Evolutionary conservation across 2,888 invertebrate genomes (phyloP).

Genomic region (Stenolophus ochropezus): DNA sequence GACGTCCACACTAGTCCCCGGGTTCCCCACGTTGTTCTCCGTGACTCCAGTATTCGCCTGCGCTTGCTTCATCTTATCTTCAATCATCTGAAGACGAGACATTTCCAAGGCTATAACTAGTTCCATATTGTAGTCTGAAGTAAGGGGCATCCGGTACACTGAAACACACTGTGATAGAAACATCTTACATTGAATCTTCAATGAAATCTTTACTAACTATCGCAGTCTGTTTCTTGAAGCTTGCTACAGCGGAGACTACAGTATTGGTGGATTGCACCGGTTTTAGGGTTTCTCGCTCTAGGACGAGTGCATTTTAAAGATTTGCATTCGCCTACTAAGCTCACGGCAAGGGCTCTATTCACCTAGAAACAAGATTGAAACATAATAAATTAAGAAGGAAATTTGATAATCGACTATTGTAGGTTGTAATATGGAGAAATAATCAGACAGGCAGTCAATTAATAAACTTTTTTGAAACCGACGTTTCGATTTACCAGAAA

Average conservation of each 20-base stretch:
- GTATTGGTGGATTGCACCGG: constrained; percentile 75
- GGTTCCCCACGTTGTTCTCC: constrained; percentile 66
- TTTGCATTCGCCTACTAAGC: constrained; percentile 71
- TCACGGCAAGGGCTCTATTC: constrained; percentile 69
- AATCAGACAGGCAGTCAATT: too few relatives aligned
- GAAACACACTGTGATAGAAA: constrained; percentile 50
- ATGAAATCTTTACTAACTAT: constrained; percentile 66
- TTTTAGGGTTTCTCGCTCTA: constrained; percentile 73
- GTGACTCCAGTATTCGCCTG: constrained; percentile 67
- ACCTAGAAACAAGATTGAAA: constrained; percentile 64
- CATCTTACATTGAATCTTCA: constrained; percentile 34
- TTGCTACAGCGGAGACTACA: constrained; percentile 75
- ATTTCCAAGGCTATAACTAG: constrained; percentile 80
- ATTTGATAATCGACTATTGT: too few relatives aligned
- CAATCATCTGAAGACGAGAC: constrained; percentile 80
- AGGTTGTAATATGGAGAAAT: too few relatives aligned
- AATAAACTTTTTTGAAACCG: too few relatives aligned
- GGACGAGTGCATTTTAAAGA: constrained; percentile 72
- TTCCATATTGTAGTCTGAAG: constrained; percentile 78
- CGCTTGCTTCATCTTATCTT: constrained; percentile 76
- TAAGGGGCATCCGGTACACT: constrained; percentile 66
- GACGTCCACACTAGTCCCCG: constrained; percentile 71
- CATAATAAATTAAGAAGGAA: too few relatives aligned
- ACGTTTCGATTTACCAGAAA: too few relatives aligned
- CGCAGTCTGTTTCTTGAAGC: constrained; percentile 67